A percentile compares a stretch with the other conserved stretches of the same genome.
These are phyloP conservation scores for Caenorhabditis wallacei DNA, from an alignment of 2,888 invertebrate genomes.

Conservation along the genomic window DNA sequence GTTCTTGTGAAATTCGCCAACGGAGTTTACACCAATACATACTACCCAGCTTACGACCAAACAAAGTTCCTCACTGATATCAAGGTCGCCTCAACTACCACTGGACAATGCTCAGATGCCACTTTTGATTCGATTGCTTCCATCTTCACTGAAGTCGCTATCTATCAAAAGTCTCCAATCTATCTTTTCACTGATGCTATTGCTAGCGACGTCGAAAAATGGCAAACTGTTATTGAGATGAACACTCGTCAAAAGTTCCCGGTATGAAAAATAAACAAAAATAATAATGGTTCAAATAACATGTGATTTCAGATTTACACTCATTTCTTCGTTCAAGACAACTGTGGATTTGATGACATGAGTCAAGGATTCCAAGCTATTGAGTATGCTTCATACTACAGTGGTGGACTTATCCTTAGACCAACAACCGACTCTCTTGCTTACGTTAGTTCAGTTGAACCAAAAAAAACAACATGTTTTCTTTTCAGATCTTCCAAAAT, in stretches of 20 bases:
- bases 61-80: conserved; percentile 60
- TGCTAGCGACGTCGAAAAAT: conserved; percentile 71
- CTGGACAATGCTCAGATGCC: conserved; percentile 66
- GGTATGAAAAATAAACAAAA: background rate
- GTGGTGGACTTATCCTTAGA: conserved; percentile 70
- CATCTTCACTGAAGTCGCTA: conserved; percentile 65
- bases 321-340: conserved; percentile 63
- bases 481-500: conserved; percentile 61
- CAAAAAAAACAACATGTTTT: background rate
- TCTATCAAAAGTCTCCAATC: conserved; percentile 76
- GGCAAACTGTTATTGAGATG: conserved; percentile 69
- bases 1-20: conserved; percentile 70
- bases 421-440: conserved; percentile 28
- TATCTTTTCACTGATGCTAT: conserved; percentile 77
- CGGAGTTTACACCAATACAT: conserved; percentile 57
- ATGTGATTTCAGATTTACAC: conserved; percentile 71
- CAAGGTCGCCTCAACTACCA: conserved; percentile 32
- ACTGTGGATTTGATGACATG: conserved; percentile 69
- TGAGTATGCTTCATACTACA: conserved; percentile 66
- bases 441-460: background rate
- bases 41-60: conserved; percentile 52
- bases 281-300: background rate
- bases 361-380: conserved; percentile 69
- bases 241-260: conserved; percentile 74
- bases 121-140: conserved; percentile 63